These are phyloP conservation scores for Drosophila bifasciata DNA, from an alignment of 1,140 invertebrate genomes.

Conservation along the genomic window DNA sequence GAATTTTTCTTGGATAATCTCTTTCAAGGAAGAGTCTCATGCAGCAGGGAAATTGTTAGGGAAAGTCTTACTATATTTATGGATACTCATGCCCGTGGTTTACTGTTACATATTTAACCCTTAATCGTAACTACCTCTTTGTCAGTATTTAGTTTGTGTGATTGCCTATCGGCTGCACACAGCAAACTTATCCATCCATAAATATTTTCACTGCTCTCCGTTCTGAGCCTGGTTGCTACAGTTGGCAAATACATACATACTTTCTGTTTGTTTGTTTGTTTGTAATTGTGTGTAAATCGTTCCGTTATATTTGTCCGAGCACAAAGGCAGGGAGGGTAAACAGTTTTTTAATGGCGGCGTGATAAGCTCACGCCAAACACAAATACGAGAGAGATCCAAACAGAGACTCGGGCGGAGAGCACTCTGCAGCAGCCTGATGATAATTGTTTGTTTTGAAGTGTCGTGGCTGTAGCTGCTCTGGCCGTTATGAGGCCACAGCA, in stretches of 20 bases:
- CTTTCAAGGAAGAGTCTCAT: no score
- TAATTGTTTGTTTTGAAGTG: slow-evolving; percentile 39
- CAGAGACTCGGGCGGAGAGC: slow-evolving; percentile 11
- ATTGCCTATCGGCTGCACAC: slow-evolving; percentile 36
- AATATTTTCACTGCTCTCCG: slow-evolving; percentile 37
- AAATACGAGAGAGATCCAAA: slow-evolving; percentile 29
- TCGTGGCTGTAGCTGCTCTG: slow-evolving; percentile 11
- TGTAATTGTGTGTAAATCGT: slow-evolving; percentile 56
- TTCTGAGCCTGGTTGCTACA: slow-evolving; percentile 36
- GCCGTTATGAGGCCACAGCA: slow-evolving; percentile 13
- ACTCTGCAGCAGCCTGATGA: slow-evolving; percentile 48
- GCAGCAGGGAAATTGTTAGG: no score
- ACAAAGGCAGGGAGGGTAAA: slow-evolving; percentile 55
- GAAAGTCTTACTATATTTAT: no score
- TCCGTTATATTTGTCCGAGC: slow-evolving; percentile 33
- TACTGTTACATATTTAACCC: no score
- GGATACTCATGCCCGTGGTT: no score
- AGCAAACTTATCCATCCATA: slow-evolving; percentile 51
- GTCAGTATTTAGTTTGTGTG: no score
- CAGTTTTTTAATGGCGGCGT: slow-evolving; percentile 57
- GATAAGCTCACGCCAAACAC: slow-evolving; percentile 57
- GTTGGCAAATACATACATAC: slow-evolving; percentile 51
- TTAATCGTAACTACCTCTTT: no score
- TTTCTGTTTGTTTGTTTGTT: no score
- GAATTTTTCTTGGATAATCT: slow-evolving; percentile 1